Evolutionary conservation across 2,797 vertebrate species (phyloP).

Genomic region (Notolabrus celidotus): DNA sequence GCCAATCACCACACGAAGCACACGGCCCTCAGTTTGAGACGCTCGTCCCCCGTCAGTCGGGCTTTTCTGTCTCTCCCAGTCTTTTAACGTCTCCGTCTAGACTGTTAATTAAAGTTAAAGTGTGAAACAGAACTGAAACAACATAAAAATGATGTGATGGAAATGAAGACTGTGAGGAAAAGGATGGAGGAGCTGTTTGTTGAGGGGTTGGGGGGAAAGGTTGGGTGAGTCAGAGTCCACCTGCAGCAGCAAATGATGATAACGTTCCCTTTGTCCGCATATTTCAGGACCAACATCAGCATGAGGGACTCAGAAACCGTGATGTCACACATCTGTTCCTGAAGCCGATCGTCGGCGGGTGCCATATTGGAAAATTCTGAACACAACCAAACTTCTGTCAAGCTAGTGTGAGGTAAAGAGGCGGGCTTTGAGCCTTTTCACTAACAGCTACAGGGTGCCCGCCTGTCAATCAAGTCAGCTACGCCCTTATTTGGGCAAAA

Average conservation of each 20-base stretch:
- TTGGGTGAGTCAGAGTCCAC: background rate
- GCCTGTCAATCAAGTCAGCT: too few relatives aligned
- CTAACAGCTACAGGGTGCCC: too few relatives aligned
- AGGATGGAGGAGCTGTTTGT: background rate
- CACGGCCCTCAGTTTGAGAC: background rate
- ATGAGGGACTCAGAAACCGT: too few relatives aligned
- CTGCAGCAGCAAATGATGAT: background rate
- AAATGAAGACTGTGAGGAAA: conserved; percentile 6
- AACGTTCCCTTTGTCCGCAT: too few relatives aligned
- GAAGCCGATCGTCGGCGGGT: too few relatives aligned
- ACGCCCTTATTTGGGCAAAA: too few relatives aligned
- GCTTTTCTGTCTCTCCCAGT: conserved; percentile 65
- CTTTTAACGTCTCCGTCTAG: conserved; percentile 45
- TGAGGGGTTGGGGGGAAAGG: background rate
- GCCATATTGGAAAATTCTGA: too few relatives aligned
- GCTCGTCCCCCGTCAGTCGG: background rate
- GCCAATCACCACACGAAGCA: background rate
- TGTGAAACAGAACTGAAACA: conserved; percentile 40
- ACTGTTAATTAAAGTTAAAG: conserved; percentile 46
- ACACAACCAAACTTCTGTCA: too few relatives aligned
- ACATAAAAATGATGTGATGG: conserved; percentile 30
- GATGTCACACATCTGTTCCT: too few relatives aligned
- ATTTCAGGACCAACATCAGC: too few relatives aligned
- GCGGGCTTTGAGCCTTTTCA: too few relatives aligned
- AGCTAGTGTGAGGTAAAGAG: too few relatives aligned